These are phyloP conservation scores for Periophthalmodon schlosseri DNA, from an alignment of 2,113 vertebrate species.

Conservation along the genomic window DNA sequence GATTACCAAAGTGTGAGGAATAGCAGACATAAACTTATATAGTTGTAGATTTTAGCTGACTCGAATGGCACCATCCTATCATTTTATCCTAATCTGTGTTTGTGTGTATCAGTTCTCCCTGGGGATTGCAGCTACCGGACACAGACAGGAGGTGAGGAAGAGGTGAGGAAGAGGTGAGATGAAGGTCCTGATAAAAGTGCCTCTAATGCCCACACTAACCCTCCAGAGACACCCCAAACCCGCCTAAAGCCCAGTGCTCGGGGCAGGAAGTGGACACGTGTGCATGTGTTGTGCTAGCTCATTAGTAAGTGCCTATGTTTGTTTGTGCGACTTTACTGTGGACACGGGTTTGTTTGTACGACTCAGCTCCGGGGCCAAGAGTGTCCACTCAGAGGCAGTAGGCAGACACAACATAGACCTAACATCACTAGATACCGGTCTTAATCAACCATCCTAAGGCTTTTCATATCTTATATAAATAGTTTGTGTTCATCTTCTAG, in stretches of 20 bases:
- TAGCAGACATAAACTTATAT: background rate
- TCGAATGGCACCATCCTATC: slow-evolving; percentile 36
- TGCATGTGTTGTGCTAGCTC: slow-evolving; percentile 39
- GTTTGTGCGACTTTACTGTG: slow-evolving; percentile 53
- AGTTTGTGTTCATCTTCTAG: too few species aligned
- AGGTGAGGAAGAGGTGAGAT: slow-evolving; percentile 64
- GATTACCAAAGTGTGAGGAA: background rate
- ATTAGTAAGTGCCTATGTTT: slow-evolving; percentile 55
- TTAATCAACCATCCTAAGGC: background rate
- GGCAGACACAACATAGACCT: slow-evolving; percentile 60
- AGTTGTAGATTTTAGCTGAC: slow-evolving; percentile 33
- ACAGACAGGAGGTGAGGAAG: slow-evolving; percentile 61
- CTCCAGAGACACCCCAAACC: slow-evolving; percentile 51
- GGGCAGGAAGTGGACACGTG: slow-evolving; percentile 66
- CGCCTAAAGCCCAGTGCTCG: slow-evolving; percentile 51
- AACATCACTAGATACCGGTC: slow-evolving; percentile 37
- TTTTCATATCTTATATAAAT: too few species aligned
- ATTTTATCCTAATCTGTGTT: slow-evolving; percentile 56
- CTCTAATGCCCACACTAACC: slow-evolving; percentile 28
- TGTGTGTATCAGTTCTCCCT: slow-evolving; percentile 58
- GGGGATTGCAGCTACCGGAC: slow-evolving; percentile 66
- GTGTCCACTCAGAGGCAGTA: slow-evolving; percentile 53
- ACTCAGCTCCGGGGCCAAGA: slow-evolving; percentile 38
- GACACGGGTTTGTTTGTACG: slow-evolving; percentile 52
- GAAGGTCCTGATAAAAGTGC: slow-evolving; percentile 53